These are phyloP conservation scores for Calcarius lapponicus DNA, from an alignment of 2,797 vertebrate genomes.

Conservation along the genomic window DNA sequence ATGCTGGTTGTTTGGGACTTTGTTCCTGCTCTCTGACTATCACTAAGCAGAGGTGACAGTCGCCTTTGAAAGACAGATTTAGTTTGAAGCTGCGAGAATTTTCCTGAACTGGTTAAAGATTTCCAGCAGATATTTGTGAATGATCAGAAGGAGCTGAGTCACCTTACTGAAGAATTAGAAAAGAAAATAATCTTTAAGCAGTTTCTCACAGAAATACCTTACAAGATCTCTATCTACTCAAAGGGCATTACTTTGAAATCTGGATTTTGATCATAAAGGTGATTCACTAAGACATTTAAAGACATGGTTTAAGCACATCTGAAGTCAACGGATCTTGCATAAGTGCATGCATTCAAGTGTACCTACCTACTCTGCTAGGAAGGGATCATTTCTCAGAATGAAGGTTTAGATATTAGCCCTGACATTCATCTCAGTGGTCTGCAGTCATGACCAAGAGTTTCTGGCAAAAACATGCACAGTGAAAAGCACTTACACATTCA, in stretches of 20 bases:
- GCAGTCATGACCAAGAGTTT: not conserved
- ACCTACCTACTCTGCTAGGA: not conserved
- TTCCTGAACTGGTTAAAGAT: slow-evolving; percentile 9
- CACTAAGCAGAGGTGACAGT: slow-evolving; percentile 54
- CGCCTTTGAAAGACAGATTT: slow-evolving; percentile 24
- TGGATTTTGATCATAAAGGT: not conserved
- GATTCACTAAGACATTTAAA: not conserved
- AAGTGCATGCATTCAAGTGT: not conserved
- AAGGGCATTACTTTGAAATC: not conserved
- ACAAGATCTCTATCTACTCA: not conserved
- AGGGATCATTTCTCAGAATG: not conserved
- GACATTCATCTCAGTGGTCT: not conserved
- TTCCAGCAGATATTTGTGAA: slow-evolving; percentile 39
- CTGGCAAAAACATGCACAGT: not conserved
- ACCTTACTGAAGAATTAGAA: slow-evolving; percentile 30
- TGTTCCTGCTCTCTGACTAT: slow-evolving; percentile 15
- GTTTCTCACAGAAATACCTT: not conserved
- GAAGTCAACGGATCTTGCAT: not conserved
- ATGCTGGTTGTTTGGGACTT: slow-evolving; percentile 10
- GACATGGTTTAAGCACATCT: not conserved
- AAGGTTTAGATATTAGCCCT: not conserved
- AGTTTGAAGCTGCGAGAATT: slow-evolving; percentile 49
- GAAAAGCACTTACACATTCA: not conserved
- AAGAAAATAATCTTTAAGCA: slow-evolving; percentile 7
- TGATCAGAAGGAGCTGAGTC: slow-evolving; percentile 25